A percentile compares a stretch with the other conserved stretches of the same genome.
phyloP scores from a whole-genome alignment of 2,113 vertebrate genomes.

The Ardeotis arabs region DNA sequence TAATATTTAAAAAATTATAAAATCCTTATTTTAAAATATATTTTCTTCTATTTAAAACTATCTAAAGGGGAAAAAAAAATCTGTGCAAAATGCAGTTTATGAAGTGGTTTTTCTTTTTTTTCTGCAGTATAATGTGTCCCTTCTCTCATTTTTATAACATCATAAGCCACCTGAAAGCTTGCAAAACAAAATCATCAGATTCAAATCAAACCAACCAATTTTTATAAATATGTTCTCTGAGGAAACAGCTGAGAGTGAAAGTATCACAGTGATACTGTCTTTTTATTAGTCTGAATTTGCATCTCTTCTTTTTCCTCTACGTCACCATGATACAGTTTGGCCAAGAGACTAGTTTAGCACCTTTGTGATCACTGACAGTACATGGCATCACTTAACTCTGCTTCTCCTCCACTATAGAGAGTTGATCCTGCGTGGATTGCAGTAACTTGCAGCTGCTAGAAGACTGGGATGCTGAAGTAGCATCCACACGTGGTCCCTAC shows the following conservation, averaged over 20 bases:
- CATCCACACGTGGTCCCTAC: accelerated
- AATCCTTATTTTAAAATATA: neutral
- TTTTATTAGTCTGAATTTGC: neutral
- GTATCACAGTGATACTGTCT: neutral
- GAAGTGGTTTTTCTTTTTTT: neutral
- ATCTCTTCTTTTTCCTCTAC: neutral
- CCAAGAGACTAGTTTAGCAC: neutral
- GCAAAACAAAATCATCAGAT: neutral
- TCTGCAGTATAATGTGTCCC: neutral
- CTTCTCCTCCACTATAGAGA: neutral
- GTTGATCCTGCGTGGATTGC: accelerated
- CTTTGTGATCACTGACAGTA: neutral
- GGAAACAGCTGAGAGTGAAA: neutral
- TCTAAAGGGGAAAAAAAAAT: neutral
- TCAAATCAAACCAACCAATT: neutral
- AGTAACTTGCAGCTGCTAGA: neutral
- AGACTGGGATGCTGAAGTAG: neutral
- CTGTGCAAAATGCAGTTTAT: neutral
- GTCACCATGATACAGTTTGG: neutral
- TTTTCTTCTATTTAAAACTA: neutral
- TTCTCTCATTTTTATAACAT: neutral
- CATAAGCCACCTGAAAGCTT: neutral
- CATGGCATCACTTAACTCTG: neutral
- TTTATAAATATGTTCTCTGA: neutral
- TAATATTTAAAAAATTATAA: neutral